Evolutionary conservation across 1,140 invertebrate genomes (phyloP), one percentile per base, ranked within the genome.

Genomic region (Scylla paramamosain): DNA sequence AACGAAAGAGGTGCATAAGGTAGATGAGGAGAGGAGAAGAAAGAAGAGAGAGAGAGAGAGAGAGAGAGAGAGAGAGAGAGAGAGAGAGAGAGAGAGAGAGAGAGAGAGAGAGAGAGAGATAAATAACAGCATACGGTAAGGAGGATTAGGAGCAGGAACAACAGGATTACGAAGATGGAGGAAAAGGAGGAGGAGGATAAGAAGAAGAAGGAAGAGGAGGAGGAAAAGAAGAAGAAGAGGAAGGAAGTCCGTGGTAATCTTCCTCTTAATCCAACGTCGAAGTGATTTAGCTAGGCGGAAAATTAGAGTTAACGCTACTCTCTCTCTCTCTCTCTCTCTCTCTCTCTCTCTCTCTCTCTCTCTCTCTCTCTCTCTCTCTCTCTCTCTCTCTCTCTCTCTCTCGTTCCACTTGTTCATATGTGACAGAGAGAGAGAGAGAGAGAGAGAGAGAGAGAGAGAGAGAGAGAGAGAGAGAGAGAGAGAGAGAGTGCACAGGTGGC

Each of bases 241-340:
- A 77, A 77, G 20, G 25, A n/a, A 77, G 25, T 7, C 20, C 67
- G 67, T n/a, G 20, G 16, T 77, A 77, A 77, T 77, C 67, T 77
- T 77, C 67, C 67, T n/a, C 67, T 77, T 90, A 48, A 90, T 16
- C 48, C 88, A 6, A 46, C 20, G 45, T 0, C 28, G 31, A n/a
- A 39, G 87, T n/a, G 67, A 77, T n/a, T 77, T 77, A 77, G 67
- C 67, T 77, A n/a, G 67, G 67, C 67, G 67, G 67, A 77, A 77
- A 77, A 77, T 77, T 46, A 59, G 52, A 59, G 52, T 59, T 59
- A 59, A 59, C 52, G 52, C 52, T 48, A 12, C 87, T 48, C 16
- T 52, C 86, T 46, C 29, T 52, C 32, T 52, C 48, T 45, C 32
- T 52, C 88, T 28, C 12, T 12, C 39, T 52, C 39, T 90, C 25